phyloP scores from a whole-genome alignment of 2,888 invertebrate species.

The Criorhina ranunculi region DNA sequence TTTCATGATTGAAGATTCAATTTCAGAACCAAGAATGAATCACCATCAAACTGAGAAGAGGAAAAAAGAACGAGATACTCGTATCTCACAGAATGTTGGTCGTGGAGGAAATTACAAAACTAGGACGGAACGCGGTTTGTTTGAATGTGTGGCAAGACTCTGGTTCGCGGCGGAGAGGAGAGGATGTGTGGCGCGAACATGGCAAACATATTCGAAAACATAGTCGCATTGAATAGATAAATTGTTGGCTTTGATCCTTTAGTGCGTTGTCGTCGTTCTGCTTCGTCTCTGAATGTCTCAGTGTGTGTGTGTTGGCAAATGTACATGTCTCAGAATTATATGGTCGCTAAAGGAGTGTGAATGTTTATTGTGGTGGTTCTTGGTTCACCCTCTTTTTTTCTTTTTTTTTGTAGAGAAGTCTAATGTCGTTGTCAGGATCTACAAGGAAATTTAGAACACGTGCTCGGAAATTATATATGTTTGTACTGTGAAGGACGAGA shows the following conservation, averaged over 20 bases:
- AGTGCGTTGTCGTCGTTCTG: conserved; percentile 33
- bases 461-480: conserved; percentile 72
- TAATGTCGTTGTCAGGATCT: conserved; percentile 56
- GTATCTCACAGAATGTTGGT: conserved; percentile 24
- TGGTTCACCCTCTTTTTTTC: conserved; percentile 30
- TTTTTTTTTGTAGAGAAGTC: neutral
- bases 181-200: conserved; percentile 57
- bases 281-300: conserved; percentile 12
- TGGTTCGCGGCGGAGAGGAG: neutral
- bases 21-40: conserved; percentile 52
- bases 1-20: conserved; percentile 68
- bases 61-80: neutral
- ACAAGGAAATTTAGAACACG: conserved; percentile 74
- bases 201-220: conserved; percentile 64
- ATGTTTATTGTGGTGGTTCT: conserved; percentile 63
- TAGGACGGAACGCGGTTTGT: conserved; percentile 19
- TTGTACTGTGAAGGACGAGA: conserved; percentile 4
- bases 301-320: conserved; percentile 4
- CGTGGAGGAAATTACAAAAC: conserved; percentile 63
- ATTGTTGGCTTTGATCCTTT: conserved; percentile 72
- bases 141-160: conserved; percentile 35
- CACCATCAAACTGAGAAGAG: conserved; percentile 18
- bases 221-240: conserved; percentile 65
- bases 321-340: conserved; percentile 67
- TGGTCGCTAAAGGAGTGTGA: conserved; percentile 69